A percentile compares a stretch with the other conserved stretches of the same genome.
Conservation (phyloP, 2,888 invertebrate genomes). For the Chymomyza caudatula region DNA sequence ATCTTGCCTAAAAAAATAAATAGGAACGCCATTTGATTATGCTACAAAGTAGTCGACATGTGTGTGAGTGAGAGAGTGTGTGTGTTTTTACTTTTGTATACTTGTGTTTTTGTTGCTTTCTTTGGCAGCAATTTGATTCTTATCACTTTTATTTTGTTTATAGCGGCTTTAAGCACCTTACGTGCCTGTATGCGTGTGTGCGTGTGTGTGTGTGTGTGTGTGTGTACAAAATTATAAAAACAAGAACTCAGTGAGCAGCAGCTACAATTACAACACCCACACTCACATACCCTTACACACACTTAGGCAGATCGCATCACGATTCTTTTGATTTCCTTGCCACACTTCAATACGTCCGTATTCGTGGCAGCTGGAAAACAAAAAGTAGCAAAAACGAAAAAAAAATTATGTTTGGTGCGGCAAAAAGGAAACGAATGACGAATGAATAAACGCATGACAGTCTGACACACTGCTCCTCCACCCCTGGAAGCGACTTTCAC, state of each 20-base stretch:
- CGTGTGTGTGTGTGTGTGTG: constrained; percentile 9
- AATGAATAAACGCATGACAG: constrained; percentile 66
- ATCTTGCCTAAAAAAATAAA: background rate
- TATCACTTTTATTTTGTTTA: constrained; percentile 25
- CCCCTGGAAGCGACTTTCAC: background rate
- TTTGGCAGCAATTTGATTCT: constrained; percentile 23
- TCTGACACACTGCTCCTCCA: constrained; percentile 43
- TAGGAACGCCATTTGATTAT: background rate
- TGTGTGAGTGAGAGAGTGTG: background rate
- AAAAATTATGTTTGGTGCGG: constrained; percentile 31
- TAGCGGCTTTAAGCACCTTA: background rate
- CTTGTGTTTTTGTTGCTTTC: constrained; percentile 16
- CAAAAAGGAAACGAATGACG: constrained; percentile 56
- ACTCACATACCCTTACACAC: constrained; percentile 32
- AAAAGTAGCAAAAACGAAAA: constrained; percentile 27
- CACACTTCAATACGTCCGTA: constrained; percentile 61
- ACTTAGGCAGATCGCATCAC: constrained; percentile 50
- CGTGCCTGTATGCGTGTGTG: constrained; percentile 10
- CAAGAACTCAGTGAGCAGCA: constrained; percentile 10
- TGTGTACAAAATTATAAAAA: constrained; percentile 28
- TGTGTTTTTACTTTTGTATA: background rate
- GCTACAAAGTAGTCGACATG: background rate
- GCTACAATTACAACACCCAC: background rate
- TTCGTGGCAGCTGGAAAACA: background rate
- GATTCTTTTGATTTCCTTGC: constrained; percentile 63